Evolutionary conservation across 2,888 invertebrate species (phyloP).

Genomic region (Pyralis farinalis): DNA sequence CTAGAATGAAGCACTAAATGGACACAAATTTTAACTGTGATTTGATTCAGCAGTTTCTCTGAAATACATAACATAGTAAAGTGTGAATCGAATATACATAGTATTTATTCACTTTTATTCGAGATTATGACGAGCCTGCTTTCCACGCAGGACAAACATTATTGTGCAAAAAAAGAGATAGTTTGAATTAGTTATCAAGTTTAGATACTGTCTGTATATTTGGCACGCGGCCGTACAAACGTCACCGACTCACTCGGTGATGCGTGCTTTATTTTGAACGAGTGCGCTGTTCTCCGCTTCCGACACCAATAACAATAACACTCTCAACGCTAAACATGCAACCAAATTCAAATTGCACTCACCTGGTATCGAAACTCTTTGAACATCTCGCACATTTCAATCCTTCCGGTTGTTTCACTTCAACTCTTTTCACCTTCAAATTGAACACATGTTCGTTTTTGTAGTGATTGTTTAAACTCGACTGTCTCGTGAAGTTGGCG

Average conservation of each 20-base stretch:
- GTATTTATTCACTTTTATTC: too few relatives aligned
- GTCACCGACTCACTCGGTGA: conserved; percentile 12
- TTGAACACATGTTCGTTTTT: conserved; percentile 69
- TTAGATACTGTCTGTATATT: not conserved
- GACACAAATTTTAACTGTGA: too few relatives aligned
- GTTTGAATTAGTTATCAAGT: too few relatives aligned
- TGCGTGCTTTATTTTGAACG: conserved; percentile 45
- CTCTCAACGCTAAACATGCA: conserved; percentile 2
- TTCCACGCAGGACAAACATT: too few relatives aligned
- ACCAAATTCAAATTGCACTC: conserved; percentile 22
- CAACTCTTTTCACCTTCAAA: conserved; percentile 20
- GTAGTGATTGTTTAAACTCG: conserved; percentile 83
- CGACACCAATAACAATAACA: conserved; percentile 12
- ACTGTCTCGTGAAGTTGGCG: conserved; percentile 84
- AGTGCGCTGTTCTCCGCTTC: conserved; percentile 26
- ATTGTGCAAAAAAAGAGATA: too few relatives aligned
- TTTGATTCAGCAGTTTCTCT: too few relatives aligned
- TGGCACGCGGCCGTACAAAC: not conserved
- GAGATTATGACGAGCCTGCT: too few relatives aligned
- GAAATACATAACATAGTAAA: too few relatives aligned
- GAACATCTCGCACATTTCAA: conserved; percentile 43
- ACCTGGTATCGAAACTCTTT: conserved; percentile 48
- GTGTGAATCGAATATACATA: too few relatives aligned
- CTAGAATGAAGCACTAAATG: too few relatives aligned
- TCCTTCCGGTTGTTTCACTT: conserved; percentile 18